Evolutionary conservation across 2,113 vertebrate species (phyloP).

Genomic region (Syngnathus floridae): DNA sequence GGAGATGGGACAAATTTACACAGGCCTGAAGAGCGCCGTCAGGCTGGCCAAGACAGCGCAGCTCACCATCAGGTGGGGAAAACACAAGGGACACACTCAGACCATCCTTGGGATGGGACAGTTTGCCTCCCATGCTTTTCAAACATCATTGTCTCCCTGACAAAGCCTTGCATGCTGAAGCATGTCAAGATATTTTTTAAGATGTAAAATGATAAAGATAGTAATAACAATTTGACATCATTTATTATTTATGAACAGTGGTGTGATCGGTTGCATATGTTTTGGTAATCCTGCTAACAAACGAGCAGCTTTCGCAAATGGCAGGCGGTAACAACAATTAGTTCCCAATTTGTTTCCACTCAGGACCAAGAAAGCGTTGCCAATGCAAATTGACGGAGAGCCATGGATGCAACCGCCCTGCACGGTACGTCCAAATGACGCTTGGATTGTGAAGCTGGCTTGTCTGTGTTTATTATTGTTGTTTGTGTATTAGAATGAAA

Average conservation of each 20-base stretch:
- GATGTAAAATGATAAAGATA: too few relatives aligned
- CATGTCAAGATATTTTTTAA: too few relatives aligned
- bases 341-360: not conserved
- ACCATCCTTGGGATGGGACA: not conserved
- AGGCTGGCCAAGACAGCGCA: slow-evolving; percentile 86
- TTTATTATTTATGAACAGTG: too few relatives aligned
- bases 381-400: slow-evolving; percentile 94
- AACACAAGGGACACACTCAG: slow-evolving; percentile 9
- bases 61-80: slow-evolving; percentile 79
- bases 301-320: too few relatives aligned
- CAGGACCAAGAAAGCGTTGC: slow-evolving; percentile 84
- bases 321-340: too few relatives aligned
- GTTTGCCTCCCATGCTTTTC: not conserved
- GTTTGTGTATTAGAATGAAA: not conserved
- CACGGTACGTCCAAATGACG: slow-evolving; percentile 69
- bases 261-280: too few relatives aligned
- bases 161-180: too few relatives aligned
- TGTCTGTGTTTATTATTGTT: not conserved
- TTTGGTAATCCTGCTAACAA: too few relatives aligned
- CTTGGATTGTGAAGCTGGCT: not conserved
- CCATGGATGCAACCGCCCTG: slow-evolving; percentile 94
- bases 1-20: slow-evolving; percentile 94
- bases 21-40: slow-evolving; percentile 83
- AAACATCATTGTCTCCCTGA: not conserved
- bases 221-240: too few relatives aligned